phyloP scores from a whole-genome alignment of 2,113 vertebrate species.

The Mormyrus iriodes region DNA sequence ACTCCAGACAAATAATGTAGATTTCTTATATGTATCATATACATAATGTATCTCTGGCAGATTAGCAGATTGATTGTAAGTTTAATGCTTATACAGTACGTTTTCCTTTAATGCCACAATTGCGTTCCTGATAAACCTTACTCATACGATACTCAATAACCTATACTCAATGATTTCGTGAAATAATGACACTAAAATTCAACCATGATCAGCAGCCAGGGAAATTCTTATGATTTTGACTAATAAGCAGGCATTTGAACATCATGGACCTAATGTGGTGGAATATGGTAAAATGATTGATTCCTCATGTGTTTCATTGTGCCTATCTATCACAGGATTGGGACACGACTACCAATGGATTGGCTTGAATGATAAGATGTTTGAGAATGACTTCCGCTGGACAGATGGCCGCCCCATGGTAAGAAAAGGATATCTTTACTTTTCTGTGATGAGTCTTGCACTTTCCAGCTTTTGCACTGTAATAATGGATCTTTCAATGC shows the following conservation, averaged over 20 bases:
- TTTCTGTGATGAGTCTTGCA: not conserved
- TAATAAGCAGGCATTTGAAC: conserved; percentile 22
- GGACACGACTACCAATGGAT: conserved; percentile 97
- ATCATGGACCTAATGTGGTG: conserved; percentile 22
- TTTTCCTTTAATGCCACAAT: not conserved
- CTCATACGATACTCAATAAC: not conserved
- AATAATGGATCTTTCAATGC: not conserved
- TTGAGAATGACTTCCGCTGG: conserved; percentile 93
- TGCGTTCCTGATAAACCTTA: not conserved
- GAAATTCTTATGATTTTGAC: not conserved
- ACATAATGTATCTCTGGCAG: not conserved
- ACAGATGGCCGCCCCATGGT: conserved; percentile 84
- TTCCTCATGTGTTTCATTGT: conserved; percentile 29
- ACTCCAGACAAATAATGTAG: not conserved
- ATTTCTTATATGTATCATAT: not conserved
- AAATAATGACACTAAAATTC: not conserved
- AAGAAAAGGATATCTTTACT: conserved; percentile 41
- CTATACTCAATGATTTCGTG: not conserved
- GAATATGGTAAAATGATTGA: conserved; percentile 39
- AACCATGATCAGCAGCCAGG: not conserved
- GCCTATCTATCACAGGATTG: conserved; percentile 63
- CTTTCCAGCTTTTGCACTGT: not conserved
- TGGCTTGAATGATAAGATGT: conserved; percentile 95
- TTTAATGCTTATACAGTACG: not conserved
- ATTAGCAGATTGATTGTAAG: not conserved